phyloP scores from a whole-genome alignment of 2,797 vertebrate genomes.

The Bradypus variegatus region DNA sequence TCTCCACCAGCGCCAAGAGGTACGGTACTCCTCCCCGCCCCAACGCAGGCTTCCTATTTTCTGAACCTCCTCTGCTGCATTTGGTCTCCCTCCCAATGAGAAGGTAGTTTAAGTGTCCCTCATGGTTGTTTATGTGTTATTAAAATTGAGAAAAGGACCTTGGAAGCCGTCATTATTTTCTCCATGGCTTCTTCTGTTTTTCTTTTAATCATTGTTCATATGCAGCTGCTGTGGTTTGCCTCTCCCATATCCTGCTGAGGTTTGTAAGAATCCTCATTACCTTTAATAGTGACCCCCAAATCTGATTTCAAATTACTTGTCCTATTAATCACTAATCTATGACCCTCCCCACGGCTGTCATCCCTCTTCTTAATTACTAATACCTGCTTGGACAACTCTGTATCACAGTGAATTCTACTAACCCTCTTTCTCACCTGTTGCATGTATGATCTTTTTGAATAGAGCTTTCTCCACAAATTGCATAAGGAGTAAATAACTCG shows the following conservation, averaged over 20 bases:
- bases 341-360: background rate
- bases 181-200: background rate
- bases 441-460: slow-evolving; percentile 6
- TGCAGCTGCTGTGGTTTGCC: slow-evolving; percentile 17
- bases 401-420: background rate
- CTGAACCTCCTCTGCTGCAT: background rate
- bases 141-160: slow-evolving; percentile 11
- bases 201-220: background rate
- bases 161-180: background rate
- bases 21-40: slow-evolving; percentile 51
- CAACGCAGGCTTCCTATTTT: background rate
- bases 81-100: background rate
- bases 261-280: slow-evolving; percentile 15
- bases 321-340: background rate
- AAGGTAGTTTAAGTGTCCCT: background rate
- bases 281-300: background rate
- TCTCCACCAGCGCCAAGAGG: slow-evolving; percentile 97
- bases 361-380: background rate
- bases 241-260: background rate
- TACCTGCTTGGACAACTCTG: background rate
- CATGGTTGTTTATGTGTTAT: background rate
- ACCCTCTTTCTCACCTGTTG: slow-evolving; percentile 60
- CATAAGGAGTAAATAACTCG: background rate
- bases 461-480: background rate
- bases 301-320: slow-evolving; percentile 19